Evolutionary conservation across 2,888 invertebrate genomes (phyloP).

Genomic region (Dolomedes plantarius): DNA sequence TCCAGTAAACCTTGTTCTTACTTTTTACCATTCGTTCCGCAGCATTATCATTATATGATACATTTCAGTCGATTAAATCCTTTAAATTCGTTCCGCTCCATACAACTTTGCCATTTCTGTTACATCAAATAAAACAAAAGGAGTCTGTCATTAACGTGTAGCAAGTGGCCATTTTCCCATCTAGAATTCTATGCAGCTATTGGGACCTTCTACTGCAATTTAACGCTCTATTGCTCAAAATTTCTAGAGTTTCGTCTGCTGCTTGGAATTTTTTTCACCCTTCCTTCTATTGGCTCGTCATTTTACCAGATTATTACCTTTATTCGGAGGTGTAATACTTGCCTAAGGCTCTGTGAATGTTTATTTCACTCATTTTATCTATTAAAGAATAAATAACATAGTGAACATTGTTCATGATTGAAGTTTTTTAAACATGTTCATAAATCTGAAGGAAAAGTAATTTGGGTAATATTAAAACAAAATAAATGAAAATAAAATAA

Average conservation of each 20-base stretch:
- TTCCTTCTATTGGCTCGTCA: constrained; percentile 21
- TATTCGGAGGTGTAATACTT: too few relatives aligned
- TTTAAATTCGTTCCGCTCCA: constrained; percentile 46
- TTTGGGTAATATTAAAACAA: too few relatives aligned
- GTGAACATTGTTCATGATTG: too few relatives aligned
- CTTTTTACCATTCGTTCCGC: constrained; percentile 27
- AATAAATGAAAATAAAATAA: too few relatives aligned
- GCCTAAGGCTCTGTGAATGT: too few relatives aligned
- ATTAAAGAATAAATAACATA: too few relatives aligned
- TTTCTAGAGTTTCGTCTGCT: constrained; percentile 54
- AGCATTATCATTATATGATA: constrained; percentile 64
- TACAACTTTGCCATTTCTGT: constrained; percentile 61
- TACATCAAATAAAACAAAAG: constrained; percentile 69
- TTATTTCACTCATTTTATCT: too few relatives aligned
- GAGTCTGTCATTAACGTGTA: constrained; percentile 66
- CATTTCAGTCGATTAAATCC: constrained; percentile 61
- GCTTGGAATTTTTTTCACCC: constrained; percentile 44
- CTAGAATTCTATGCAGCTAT: constrained; percentile 66
- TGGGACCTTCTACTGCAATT: constrained; percentile 65
- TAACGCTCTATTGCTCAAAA: constrained; percentile 58
- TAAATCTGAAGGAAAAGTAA: too few relatives aligned
- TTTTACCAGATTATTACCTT: too few relatives aligned
- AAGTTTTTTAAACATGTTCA: too few relatives aligned
- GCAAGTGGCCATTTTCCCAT: constrained; percentile 70
- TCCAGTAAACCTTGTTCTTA: too few relatives aligned